Base-by-base conservation (phyloP, 1,140 invertebrate genomes). In the Atta cephalotes region DNA sequence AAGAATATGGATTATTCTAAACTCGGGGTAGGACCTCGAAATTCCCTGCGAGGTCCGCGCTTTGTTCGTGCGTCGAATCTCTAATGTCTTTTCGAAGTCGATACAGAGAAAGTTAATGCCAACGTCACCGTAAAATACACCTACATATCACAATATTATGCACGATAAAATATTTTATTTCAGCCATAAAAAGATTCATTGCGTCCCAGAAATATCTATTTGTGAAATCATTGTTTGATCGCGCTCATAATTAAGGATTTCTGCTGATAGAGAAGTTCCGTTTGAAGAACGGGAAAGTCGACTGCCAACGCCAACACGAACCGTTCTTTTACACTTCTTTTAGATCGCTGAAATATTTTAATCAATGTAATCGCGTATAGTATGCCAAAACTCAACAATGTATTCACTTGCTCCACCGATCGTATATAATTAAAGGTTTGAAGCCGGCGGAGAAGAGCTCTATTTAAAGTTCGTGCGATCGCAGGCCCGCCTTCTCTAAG, bases 1-100 rank as follows among this genome's bases (percentile, higher is more conserved):
- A 91, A 91, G 88, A 91, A 88, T 89, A 88, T 91, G 92, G 88
- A 91, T 92, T 91, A 93, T 91, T 92, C 92, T 90, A 92, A 89
- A 87, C 86, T 89, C 68, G 16, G 18, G 65, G 53, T 25, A 65
- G 25, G 68, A 60, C 74, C 88, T 87, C 89, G 92, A 93, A 91
- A 89, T 93, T 93, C 90, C 87, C 71, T 25, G 25, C 25, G 25
- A 25, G 25, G 25, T 25, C 25, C 31, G 28, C 51, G 66, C 3
- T 66, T 66, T 25, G 60, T 28, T 91, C 91, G 92, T 93, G 92
- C 81, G 21, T 9, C n/a, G 91, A 90, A 93, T 92, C 79, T 77
- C 53, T 63, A 77, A 90, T 85, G 16, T 53, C 28, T n/a, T 28
- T 21, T 77, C 56, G 25, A 18, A 68, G 56, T 51, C 70, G 60